Evolutionary conservation across 2,113 vertebrate species (phyloP).

Genomic region (Narcine bancroftii): DNA sequence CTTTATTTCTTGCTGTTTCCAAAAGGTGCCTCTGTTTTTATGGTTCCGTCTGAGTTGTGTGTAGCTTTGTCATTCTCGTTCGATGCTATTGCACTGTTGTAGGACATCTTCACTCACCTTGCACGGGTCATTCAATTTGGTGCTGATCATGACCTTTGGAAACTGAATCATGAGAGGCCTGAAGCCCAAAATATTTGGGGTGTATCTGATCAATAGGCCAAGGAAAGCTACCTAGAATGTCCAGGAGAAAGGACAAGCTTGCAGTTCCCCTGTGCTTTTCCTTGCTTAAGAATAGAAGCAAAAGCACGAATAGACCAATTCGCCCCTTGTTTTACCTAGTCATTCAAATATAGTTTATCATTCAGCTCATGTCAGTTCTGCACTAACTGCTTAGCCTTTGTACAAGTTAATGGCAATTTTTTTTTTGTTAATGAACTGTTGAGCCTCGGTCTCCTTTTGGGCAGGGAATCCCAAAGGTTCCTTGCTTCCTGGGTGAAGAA

Average conservation of each 20-base stretch:
- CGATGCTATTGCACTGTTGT: neutral
- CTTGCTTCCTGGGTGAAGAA: too few relatives aligned
- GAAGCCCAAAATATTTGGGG: neutral
- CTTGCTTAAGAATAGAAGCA: too few relatives aligned
- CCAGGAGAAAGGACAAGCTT: neutral
- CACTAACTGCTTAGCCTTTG: too few relatives aligned
- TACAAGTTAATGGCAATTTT: too few relatives aligned
- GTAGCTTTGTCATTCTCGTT: neutral
- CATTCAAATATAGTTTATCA: too few relatives aligned
- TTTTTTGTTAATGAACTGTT: too few relatives aligned
- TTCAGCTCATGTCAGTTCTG: too few relatives aligned
- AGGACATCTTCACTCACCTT: neutral
- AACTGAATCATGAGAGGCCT: neutral
- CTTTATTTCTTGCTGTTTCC: neutral
- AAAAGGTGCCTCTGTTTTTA: neutral
- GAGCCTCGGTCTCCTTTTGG: too few relatives aligned
- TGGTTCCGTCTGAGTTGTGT: neutral
- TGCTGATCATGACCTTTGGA: neutral
- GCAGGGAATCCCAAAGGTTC: too few relatives aligned
- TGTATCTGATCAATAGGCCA: neutral
- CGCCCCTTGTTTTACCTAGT: too few relatives aligned
- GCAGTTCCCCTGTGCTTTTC: neutral
- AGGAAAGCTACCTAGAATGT: neutral
- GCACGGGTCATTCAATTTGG: neutral
- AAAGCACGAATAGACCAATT: too few relatives aligned